phyloP scores from a whole-genome alignment of 64 coral and sea anemone species.

The Montipora cactus region DNA sequence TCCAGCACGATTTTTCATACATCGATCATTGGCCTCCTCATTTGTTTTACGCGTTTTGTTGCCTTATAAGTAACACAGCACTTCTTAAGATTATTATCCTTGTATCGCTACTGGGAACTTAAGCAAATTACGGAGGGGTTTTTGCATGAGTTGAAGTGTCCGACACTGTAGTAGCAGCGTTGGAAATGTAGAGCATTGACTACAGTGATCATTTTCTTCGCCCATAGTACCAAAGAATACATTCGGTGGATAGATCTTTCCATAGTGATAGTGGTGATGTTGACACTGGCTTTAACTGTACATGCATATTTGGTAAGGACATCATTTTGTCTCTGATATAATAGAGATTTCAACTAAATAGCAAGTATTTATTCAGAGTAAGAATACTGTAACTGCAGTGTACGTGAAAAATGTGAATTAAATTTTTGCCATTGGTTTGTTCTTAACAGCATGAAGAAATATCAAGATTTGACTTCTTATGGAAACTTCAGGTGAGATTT shows the following conservation, averaged over 20 bases:
- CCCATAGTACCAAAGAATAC: conserved; percentile 30
- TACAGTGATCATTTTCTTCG: background rate
- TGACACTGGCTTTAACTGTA: conserved; percentile 78
- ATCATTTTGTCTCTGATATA: background rate
- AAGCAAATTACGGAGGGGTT: too few relatives aligned
- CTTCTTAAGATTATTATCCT: too few relatives aligned
- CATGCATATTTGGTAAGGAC: conserved; percentile 90
- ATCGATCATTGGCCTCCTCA: too few relatives aligned
- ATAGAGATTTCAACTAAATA: too few relatives aligned
- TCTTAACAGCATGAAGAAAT: conserved; percentile 93
- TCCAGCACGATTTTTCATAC: too few relatives aligned
- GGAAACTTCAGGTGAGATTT: conserved; percentile 91
- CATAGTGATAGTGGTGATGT: conserved; percentile 79
- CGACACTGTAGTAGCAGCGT: too few relatives aligned
- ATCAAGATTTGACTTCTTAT: conserved; percentile 96
- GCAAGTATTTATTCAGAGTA: too few relatives aligned
- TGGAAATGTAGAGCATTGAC: background rate
- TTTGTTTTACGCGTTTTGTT: too few relatives aligned
- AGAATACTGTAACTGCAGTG: too few relatives aligned
- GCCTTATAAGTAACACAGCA: fast-evolving
- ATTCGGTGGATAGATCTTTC: conserved; percentile 88
- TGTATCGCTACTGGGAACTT: too few relatives aligned
- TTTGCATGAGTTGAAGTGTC: too few relatives aligned
- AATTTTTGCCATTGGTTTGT: background rate
- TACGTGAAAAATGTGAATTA: background rate